Conservation (phyloP, 1,140 invertebrate species). For the Metopolophium dirhodum region DNA sequence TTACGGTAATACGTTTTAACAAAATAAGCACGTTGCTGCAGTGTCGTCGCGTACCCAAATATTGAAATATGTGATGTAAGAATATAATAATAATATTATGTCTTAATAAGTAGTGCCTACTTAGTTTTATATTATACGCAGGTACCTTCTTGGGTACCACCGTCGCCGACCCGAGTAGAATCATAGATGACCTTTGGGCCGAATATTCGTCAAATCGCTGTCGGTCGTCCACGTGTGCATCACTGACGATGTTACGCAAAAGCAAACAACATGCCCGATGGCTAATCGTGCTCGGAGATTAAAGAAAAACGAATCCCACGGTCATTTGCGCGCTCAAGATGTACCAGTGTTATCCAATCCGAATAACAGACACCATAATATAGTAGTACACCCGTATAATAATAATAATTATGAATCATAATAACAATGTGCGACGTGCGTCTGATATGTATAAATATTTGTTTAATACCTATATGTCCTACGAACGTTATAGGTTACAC, state of each 20-base stretch:
- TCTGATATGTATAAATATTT: background rate
- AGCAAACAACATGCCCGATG: background rate
- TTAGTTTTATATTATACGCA: background rate
- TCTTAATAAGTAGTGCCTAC: background rate
- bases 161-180: background rate
- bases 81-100: slow-evolving; percentile 8
- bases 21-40: background rate
- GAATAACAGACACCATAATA: background rate
- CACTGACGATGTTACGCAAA: slow-evolving; percentile 14
- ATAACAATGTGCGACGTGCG: background rate
- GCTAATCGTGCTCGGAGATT: slow-evolving; percentile 32
- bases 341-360: background rate
- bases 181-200: slow-evolving; percentile 27
- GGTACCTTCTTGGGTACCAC: background rate
- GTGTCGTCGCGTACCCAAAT: background rate
- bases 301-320: slow-evolving; percentile 44
- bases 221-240: background rate
- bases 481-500: too few species aligned
- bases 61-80: background rate
- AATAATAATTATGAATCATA: background rate
- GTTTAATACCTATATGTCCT: background rate
- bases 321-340: background rate
- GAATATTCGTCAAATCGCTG: slow-evolving; percentile 18
- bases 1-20: background rate
- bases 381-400: background rate